Base-by-base conservation (phyloP, 2,113 vertebrate genomes). In the Aspidoscelis tigris region DNA sequence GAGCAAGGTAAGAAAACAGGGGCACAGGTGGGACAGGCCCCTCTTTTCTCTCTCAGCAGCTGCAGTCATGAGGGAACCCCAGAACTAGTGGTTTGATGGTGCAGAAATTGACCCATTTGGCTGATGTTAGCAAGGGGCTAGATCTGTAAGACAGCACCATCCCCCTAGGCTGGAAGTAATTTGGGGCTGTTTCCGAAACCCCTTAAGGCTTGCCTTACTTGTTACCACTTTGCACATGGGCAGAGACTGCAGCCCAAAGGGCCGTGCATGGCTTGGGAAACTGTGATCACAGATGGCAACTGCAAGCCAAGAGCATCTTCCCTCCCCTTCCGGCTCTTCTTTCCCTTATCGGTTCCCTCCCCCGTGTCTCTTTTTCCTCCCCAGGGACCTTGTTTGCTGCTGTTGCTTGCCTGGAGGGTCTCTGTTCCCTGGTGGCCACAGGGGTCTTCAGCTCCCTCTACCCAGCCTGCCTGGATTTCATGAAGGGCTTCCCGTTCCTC, bases 401-500 rank as follows among this genome's bases (percentile, higher is more conserved):
- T 0, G 90, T 99, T 87, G 98, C 97, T 82, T 99, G 98, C 44
- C 95, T 98, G 90, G 95, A 98, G 90, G 96, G 93, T 4, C 81
- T 98, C 41, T 98, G 96, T 78, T 97, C 95, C 1, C 93, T 99
- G 8, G 94, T 94, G 33, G 95, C 98, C 78, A 97, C 96, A 0
- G 90, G 96, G 7, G 77, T 98, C 86, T 99, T 99, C 93, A 99
- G 97, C 91, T 96, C 97, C 0, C 92, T 99, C 61, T 99, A 98
- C 92, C 97, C 98, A 24, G 97, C 96, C 84, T 98, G 95, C 0
- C 93, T 98, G 88, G 92, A 96, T 93, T 96, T 99, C 92, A 97
- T 99, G 97, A 98, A 97, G 86, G 99, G 99, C 1, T 98, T 99
- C 87, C 91, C 98, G 0, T 99, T 99, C 94, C 95, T 99, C 10